Percentiles rank a stretch among this genome's conserved stretches.
These are phyloP conservation scores for Drosophila ironensis DNA, from an alignment of 1,140 invertebrate genomes.

Conservation along the genomic window DNA sequence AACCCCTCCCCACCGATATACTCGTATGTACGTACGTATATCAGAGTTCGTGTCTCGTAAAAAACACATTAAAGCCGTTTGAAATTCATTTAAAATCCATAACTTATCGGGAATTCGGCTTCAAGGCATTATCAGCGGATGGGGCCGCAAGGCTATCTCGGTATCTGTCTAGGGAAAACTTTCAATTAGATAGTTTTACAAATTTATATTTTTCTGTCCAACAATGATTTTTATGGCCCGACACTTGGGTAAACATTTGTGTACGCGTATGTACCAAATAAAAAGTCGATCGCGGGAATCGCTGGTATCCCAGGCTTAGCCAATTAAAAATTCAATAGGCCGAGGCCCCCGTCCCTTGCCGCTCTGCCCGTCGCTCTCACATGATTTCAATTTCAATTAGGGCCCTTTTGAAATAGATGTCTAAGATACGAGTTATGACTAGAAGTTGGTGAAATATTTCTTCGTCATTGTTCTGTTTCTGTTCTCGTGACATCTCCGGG, in stretches of 20 bases:
- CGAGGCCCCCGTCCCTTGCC: background rate
- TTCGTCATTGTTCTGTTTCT: slow-evolving; percentile 5
- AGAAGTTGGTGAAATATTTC: slow-evolving; percentile 11
- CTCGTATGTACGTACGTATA: slow-evolving; percentile 42
- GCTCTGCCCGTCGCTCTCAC: slow-evolving; percentile 9
- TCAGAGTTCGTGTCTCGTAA: slow-evolving; percentile 45
- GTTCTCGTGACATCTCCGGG: slow-evolving; percentile 28
- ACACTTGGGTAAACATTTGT: slow-evolving; percentile 34
- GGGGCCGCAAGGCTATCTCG: slow-evolving; percentile 33
- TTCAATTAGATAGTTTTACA: slow-evolving; percentile 19
- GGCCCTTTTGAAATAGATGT: slow-evolving; percentile 23
- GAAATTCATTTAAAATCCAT: slow-evolving; percentile 69
- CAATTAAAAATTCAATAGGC: slow-evolving; percentile 34
- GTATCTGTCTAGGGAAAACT: slow-evolving; percentile 17
- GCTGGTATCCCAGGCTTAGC: slow-evolving; percentile 22
- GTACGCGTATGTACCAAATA: background rate
- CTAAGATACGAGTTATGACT: slow-evolving; percentile 42
- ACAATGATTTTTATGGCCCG: slow-evolving; percentile 33
- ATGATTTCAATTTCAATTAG: slow-evolving; percentile 49
- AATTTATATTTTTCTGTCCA: slow-evolving; percentile 32
- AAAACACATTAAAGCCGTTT: slow-evolving; percentile 67
- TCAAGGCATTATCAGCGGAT: slow-evolving; percentile 28
- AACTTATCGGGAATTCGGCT: slow-evolving; percentile 29
- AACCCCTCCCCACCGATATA: slow-evolving; percentile 11
- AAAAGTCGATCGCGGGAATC: background rate